These are phyloP conservation scores for Nemurella pictetii DNA, from an alignment of 2,888 invertebrate genomes.

Conservation along the genomic window DNA sequence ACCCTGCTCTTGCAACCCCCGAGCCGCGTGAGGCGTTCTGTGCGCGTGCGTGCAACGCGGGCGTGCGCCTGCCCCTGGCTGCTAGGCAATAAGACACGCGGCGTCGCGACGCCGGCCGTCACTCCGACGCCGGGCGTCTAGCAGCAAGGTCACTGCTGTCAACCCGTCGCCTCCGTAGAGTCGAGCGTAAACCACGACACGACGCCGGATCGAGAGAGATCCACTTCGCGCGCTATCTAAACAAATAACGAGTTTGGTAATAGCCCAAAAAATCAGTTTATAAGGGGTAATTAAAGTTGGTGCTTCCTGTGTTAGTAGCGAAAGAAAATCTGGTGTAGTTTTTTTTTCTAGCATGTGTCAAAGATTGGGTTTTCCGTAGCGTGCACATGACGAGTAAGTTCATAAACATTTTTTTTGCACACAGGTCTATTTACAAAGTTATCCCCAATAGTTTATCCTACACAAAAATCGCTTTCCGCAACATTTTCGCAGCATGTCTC, in stretches of 20 bases:
- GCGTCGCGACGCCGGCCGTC: slow-evolving; percentile 20
- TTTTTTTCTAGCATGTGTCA: neutral
- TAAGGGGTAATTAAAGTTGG: neutral
- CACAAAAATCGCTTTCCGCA: no score
- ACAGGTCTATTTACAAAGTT: neutral
- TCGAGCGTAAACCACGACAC: no score
- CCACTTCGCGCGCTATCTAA: neutral
- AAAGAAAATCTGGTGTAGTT: neutral
- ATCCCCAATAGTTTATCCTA: no score
- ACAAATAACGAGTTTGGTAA: neutral
- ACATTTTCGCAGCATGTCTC: no score
- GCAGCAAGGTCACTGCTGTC: neutral
- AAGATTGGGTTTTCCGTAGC: neutral
- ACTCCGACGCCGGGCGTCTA: slow-evolving; percentile 6
- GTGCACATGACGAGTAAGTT: neutral
- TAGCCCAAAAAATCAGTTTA: neutral
- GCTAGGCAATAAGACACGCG: slow-evolving; percentile 30
- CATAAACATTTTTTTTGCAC: neutral
- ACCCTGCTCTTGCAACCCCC: neutral
- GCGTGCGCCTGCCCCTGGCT: slow-evolving; percentile 34
- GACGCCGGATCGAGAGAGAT: neutral
- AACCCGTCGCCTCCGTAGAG: no score
- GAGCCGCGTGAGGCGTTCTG: neutral
- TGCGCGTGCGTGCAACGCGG: slow-evolving; percentile 5
- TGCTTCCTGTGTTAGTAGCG: neutral